These are phyloP conservation scores for Neofelis nebulosa DNA, from an alignment of 2,113 vertebrate species.

Conservation along the genomic window DNA sequence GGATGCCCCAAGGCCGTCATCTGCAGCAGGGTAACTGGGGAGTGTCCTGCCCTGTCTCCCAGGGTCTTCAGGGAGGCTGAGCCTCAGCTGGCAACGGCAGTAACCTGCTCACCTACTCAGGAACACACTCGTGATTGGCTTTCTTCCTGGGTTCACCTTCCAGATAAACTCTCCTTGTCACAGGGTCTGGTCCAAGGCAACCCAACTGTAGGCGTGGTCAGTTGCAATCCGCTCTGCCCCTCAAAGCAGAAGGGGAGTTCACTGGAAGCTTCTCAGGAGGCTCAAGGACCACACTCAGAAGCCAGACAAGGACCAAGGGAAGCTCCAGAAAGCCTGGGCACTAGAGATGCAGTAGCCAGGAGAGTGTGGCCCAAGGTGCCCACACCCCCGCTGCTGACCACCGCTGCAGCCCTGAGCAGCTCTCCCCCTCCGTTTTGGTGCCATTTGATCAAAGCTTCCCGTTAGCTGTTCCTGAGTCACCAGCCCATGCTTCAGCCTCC, in stretches of 20 bases:
- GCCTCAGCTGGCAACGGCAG: too few relatives aligned
- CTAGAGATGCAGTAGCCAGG: not conserved
- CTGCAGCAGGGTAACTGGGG: accelerated
- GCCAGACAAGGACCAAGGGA: not conserved
- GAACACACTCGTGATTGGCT: not conserved
- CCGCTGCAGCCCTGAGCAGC: accelerated
- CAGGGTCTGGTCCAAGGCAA: not conserved
- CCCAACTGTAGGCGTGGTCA: not conserved
- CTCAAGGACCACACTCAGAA: not conserved
- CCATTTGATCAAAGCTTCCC: not conserved
- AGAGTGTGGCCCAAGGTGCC: not conserved
- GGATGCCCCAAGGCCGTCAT: not conserved
- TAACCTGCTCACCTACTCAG: not conserved
- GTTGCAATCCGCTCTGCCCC: not conserved
- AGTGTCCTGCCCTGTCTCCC: not conserved
- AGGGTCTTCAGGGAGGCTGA: not conserved
- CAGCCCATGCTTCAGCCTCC: not conserved
- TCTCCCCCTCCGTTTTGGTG: not conserved
- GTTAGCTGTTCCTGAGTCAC: not conserved
- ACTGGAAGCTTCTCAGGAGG: not conserved
- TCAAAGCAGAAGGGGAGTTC: not conserved
- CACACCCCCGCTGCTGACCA: not conserved
- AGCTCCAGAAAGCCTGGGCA: not conserved
- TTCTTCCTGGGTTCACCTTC: not conserved
- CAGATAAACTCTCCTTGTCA: not conserved